These are phyloP conservation scores for Chelon labrosus DNA, from an alignment of 2,797 vertebrate genomes.

Conservation along the genomic window DNA sequence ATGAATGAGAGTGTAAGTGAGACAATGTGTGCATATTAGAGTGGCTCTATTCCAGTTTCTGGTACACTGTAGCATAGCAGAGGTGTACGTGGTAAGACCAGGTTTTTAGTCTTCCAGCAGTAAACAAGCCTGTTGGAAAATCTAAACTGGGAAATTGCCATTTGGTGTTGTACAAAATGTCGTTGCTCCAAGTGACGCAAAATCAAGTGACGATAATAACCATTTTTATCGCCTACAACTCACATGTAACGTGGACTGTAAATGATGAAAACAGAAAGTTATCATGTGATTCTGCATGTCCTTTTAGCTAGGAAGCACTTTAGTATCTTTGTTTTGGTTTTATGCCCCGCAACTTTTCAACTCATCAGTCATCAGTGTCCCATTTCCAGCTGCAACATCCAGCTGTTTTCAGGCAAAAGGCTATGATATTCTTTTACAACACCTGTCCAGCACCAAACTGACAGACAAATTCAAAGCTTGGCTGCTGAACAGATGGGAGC, in stretches of 20 bases:
- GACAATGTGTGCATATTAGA: not conserved
- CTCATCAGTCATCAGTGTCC: not conserved
- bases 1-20: no score
- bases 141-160: not conserved
- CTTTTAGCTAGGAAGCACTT: constrained; percentile 3
- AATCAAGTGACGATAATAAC: not conserved
- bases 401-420: not conserved
- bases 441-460: not conserved
- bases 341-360: not conserved
- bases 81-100: not conserved
- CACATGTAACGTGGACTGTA: not conserved
- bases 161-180: not conserved
- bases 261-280: not conserved
- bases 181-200: not conserved
- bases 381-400: not conserved
- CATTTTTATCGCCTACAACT: not conserved
- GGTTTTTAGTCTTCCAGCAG: not conserved
- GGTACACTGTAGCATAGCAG: not conserved
- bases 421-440: no score
- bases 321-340: constrained; percentile 3
- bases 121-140: constrained; percentile 13
- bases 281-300: not conserved
- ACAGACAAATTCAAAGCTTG: not conserved
- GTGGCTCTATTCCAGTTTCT: no score
- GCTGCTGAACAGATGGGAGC: not conserved